These are phyloP conservation scores for Myrmophylax atrothorax DNA, from an alignment of 2,113 vertebrate species.

Conservation along the genomic window DNA sequence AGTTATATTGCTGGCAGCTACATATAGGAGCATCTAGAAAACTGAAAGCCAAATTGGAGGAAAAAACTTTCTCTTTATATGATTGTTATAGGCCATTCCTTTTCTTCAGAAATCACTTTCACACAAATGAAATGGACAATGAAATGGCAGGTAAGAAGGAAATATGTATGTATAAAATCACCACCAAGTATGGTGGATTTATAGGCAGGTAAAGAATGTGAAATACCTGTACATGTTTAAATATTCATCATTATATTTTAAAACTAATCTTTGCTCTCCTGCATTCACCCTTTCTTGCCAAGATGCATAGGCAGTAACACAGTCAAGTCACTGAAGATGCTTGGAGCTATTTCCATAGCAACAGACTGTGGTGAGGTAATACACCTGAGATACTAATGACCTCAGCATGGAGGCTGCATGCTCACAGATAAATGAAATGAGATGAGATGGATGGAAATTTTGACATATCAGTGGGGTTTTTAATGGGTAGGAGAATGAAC, in stretches of 20 bases:
- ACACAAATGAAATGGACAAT: not conserved
- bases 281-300: not conserved
- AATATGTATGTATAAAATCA: not conserved
- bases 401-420: not conserved
- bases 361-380: slow-evolving; percentile 48
- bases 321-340: not conserved
- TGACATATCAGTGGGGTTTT: not conserved
- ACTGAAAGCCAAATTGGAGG: not conserved
- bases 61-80: not conserved
- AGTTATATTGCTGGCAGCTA: not conserved
- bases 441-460: not conserved
- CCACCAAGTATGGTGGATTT: not conserved
- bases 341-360: slow-evolving; percentile 56
- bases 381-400: slow-evolving; percentile 53
- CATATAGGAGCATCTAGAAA: not conserved
- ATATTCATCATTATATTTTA: not conserved
- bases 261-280: not conserved
- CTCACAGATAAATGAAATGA: slow-evolving; percentile 13
- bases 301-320: not conserved
- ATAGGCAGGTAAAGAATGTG: not conserved
- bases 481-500: not conserved
- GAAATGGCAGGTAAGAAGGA: not conserved
- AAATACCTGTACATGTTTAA: not conserved
- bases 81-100: not conserved
- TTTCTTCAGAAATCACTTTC: not conserved